Evolutionary conservation across 2,888 invertebrate species (phyloP), one percentile per base, ranked within the genome.

Genomic region (Torymus aiolomorphi): DNA sequence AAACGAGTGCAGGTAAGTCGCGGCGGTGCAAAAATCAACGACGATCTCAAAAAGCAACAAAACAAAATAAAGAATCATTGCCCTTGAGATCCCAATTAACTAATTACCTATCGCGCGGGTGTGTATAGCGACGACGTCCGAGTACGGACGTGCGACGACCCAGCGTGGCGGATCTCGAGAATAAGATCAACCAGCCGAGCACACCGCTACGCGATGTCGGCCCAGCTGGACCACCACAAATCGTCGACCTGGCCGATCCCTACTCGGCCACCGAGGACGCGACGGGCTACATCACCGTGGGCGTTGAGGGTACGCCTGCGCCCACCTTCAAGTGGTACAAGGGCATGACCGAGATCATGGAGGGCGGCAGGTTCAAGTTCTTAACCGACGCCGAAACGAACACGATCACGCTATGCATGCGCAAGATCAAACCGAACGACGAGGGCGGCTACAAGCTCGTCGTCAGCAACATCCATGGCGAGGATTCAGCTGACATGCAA

Each of bases 261-360:
- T 98, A 98, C 91, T 96, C 98, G 65, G 97, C 97, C 80, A 95
- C 97, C 91, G 99, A 99, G 95, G 98, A 97, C 92, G 95, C 95
- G 92, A 97, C 96, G 88, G 98, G 96, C 74, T 97, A 97, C 91
- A 95, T 98, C 89, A 96, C 96, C 79, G 95, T 98, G 2, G 76
- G 95, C 95, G 91, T 99, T 84, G 97, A 98, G 91, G 98, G 98
- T 89, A 96, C 96, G 88, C 98, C 98, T 67, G 94, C 97, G 75
- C 98, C 99, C 4, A 96, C 96, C 24, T 97, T 98, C 92, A 97
- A 96, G 91, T 98, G 97, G 92, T 97, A 96, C 93, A 97, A 97
- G 92, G 97, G 97, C 84, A 96, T 97, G 87, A 95, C 95, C 51
- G 97, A 97, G 91, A 96, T 98, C 86, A 94, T 97, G 88, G 97